Evolutionary conservation across 2,888 invertebrate species (phyloP).

Genomic region (Agonum fuliginosum): DNA sequence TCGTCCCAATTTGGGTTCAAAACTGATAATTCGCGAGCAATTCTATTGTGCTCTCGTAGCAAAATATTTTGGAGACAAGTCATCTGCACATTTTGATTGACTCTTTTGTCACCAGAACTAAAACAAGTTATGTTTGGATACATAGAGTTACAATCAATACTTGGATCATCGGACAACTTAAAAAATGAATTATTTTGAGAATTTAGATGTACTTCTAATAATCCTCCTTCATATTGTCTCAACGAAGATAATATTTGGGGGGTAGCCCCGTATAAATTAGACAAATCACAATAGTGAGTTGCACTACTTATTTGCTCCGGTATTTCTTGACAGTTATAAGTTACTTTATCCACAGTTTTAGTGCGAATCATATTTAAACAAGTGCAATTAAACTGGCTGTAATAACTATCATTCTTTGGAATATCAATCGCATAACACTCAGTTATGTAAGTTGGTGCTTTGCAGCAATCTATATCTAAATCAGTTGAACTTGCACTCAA

Average conservation of each 20-base stretch:
- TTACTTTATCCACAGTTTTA: constrained; percentile 66
- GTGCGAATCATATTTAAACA: constrained; percentile 71
- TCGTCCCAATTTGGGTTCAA: constrained; percentile 74
- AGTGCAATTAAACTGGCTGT: constrained; percentile 65
- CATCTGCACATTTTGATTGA: constrained; percentile 71
- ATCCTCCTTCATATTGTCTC: constrained; percentile 55
- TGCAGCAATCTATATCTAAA: constrained; percentile 56
- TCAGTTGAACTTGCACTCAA: constrained; percentile 21
- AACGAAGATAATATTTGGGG: constrained; percentile 42
- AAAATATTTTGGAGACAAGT: constrained; percentile 71
- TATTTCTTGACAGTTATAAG: constrained; percentile 12
- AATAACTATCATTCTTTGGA: constrained; percentile 69
- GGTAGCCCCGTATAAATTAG: constrained; percentile 59
- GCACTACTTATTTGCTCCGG: constrained; percentile 57
- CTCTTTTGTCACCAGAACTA: constrained; percentile 69
- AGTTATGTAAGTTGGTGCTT: constrained; percentile 42
- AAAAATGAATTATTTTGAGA: constrained; percentile 30
- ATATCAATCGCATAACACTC: constrained; percentile 70
- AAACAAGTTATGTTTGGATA: constrained; percentile 51
- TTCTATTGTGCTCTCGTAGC: constrained; percentile 72
- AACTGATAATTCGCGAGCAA: constrained; percentile 68
- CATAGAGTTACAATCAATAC: constrained; percentile 4
- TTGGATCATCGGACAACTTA: constrained; percentile 20
- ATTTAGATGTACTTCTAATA: constrained; percentile 52
- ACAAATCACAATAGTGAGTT: constrained; percentile 61